phyloP scores from a whole-genome alignment of 2,888 invertebrate genomes.

The Odontothrips loti region DNA sequence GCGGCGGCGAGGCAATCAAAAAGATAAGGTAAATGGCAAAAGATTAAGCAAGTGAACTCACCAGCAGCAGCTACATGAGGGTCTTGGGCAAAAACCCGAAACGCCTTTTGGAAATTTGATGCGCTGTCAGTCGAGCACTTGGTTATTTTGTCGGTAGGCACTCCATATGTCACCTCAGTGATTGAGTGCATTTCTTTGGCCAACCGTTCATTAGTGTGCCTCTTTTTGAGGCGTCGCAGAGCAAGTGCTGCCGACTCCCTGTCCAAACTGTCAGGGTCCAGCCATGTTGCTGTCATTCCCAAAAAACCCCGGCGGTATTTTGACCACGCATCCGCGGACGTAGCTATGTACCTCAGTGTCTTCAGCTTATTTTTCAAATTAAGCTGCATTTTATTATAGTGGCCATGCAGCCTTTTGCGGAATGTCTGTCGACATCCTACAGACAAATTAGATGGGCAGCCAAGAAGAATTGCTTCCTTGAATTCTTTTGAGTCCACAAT shows the following conservation, averaged over 20 bases:
- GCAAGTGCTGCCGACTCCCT: not conserved
- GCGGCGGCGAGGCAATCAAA: not conserved
- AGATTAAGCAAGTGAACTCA: not conserved
- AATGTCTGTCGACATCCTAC: not conserved
- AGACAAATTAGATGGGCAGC: not conserved
- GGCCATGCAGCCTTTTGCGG: not conserved
- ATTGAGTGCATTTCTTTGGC: not conserved
- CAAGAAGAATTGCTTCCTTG: not conserved
- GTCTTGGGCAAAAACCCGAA: not conserved
- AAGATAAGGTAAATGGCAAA: too few relatives aligned
- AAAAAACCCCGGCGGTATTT: not conserved
- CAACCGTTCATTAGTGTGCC: not conserved
- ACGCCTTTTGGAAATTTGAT: not conserved
- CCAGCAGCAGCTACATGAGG: not conserved
- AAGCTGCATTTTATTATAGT: not conserved
- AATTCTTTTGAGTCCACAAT: not conserved
- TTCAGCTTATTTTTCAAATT: not conserved
- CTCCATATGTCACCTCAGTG: not conserved
- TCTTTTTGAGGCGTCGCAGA: not conserved
- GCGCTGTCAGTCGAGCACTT: not conserved
- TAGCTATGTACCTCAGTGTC: not conserved
- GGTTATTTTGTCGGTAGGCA: not conserved
- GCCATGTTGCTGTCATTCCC: not conserved
- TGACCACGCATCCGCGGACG: not conserved
- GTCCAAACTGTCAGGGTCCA: not conserved